Base-by-base conservation (phyloP, 1,140 invertebrate genomes). In the Eumaeus atala region DNA sequence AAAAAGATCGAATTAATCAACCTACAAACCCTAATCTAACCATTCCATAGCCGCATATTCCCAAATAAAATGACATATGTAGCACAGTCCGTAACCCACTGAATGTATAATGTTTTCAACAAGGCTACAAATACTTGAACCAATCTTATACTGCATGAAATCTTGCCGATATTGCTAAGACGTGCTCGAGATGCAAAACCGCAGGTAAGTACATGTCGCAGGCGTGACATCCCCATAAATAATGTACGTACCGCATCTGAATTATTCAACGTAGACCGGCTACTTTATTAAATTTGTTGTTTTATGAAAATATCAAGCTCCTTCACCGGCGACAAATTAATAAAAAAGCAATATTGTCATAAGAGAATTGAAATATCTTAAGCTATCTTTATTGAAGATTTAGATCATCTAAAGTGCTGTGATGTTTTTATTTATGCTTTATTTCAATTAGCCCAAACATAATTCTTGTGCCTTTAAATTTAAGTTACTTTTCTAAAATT, bases 241-340 rank as follows among this genome's bases (percentile, higher is more conserved):
- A 81, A 85, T 82, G 74, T 82, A 85, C 78, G 67, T 63, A 54
- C 50, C 66, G 59, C 53, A 65, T 62, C 64, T 85, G 82, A 80
- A 84, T 81, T 71, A 84, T 86, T 84, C 77, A 86, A 73, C 77
- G 71, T 65, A 66, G 63, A 77, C 67, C 21, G 75, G 70, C 66
- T 75, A 80, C 77, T 82, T 78, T 84, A 84, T 84, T 84, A 84
- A 82, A 82, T 84, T 84, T 80, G 77, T 84, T 78, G 66, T 82
- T 77, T 78, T 74, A 81, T 72, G 76, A 80, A 78, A 80, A 83
- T 72, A 76, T 74, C 72, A 66, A 71, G 54, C 58, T 59, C 56
- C 56, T 47, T 42, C 48, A 11, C 55, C 42, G 55, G 52, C 55
- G 21, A 69, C 68, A 77, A 77, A 79, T 74, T 79, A 79, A 77